Evolutionary conservation across 2,797 vertebrate species (phyloP).

Genomic region (Schizopygopsis malacanthus): DNA sequence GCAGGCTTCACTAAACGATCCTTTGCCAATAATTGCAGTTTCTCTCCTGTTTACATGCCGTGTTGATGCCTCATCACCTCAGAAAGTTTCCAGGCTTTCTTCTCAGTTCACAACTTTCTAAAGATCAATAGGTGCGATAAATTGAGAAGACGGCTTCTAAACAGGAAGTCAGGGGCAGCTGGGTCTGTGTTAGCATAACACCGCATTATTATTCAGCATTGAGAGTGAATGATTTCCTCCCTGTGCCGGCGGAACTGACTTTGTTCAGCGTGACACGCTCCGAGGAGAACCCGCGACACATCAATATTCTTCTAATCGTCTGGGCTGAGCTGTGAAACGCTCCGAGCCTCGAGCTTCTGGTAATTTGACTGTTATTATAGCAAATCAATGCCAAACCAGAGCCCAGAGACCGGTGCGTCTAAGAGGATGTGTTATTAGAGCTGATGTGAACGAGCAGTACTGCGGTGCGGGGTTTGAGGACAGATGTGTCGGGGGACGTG

Average conservation of each 20-base stretch:
- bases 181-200: slow-evolving; percentile 19
- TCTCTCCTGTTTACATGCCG: slow-evolving; percentile 13
- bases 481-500: slow-evolving; percentile 6
- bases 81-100: slow-evolving; percentile 16
- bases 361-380: slow-evolving; percentile 44
- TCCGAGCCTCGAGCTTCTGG: slow-evolving; percentile 16
- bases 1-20: slow-evolving; percentile 15
- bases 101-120: slow-evolving; percentile 15
- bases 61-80: slow-evolving; percentile 35
- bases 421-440: slow-evolving; percentile 16
- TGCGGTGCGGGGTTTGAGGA: slow-evolving; percentile 20
- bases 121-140: slow-evolving; percentile 23
- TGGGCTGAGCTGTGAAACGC: slow-evolving; percentile 6
- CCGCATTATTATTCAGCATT: slow-evolving; percentile 40
- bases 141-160: not conserved
- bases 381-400: slow-evolving; percentile 46
- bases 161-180: not conserved
- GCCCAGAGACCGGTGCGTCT: slow-evolving; percentile 32
- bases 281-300: not conserved
- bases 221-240: slow-evolving; percentile 25
- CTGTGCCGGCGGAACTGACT: slow-evolving; percentile 8
- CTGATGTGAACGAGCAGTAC: not conserved
- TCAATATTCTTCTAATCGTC: slow-evolving; percentile 38
- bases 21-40: slow-evolving; percentile 26
- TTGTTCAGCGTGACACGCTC: slow-evolving; percentile 9